Evolutionary conservation across 2,113 vertebrate species (phyloP).

Genomic region (Tetrax tetrax): DNA sequence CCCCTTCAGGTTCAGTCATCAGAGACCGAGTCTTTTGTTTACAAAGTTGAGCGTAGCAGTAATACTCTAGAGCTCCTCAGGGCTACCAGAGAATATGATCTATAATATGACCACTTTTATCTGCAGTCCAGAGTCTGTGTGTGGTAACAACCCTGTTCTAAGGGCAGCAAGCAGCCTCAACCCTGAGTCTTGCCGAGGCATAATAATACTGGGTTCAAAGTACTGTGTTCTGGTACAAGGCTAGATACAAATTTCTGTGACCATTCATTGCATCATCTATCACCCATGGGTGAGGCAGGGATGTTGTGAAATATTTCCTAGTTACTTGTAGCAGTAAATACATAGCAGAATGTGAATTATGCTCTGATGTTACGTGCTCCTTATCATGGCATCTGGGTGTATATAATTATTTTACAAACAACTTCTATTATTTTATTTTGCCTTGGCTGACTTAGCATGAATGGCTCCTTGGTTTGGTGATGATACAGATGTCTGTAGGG

Average conservation of each 20-base stretch:
- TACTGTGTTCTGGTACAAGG: background rate
- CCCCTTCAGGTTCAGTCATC: background rate
- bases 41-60: background rate
- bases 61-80: background rate
- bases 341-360: background rate
- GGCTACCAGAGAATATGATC: background rate
- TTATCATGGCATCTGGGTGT: background rate
- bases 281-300: background rate
- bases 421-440: background rate
- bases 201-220: background rate
- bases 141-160: background rate
- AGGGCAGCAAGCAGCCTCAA: background rate
- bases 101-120: background rate
- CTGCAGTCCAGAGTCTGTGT: background rate
- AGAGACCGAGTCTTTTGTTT: background rate
- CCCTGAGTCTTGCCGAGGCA: background rate
- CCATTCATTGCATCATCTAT: background rate
- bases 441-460: background rate
- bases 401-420: background rate
- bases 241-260: background rate
- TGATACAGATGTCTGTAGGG: background rate
- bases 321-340: background rate
- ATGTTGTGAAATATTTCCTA: conserved; percentile 12
- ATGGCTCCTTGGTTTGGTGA: background rate
- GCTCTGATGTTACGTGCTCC: background rate